Evolutionary conservation across 2,888 invertebrate species (phyloP).

Genomic region (Nebria brevicollis): DNA sequence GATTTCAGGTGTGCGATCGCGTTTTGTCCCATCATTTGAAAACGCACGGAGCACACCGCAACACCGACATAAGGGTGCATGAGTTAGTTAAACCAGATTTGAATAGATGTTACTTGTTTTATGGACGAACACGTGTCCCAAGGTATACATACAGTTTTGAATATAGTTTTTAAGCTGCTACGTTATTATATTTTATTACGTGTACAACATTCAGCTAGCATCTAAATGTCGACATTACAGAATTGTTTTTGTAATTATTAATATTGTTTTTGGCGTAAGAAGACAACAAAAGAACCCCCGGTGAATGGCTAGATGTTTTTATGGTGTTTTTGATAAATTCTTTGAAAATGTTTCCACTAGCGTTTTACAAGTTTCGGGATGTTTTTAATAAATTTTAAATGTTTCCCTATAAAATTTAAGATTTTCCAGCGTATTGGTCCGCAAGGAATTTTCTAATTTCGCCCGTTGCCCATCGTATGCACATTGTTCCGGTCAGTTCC

Average conservation of each 20-base stretch:
- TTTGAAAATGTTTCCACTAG: neutral
- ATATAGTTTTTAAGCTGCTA: neutral
- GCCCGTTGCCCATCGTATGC: slow-evolving; percentile 12
- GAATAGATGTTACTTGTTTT: slow-evolving; percentile 55
- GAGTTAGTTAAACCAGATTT: slow-evolving; percentile 35
- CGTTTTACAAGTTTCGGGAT: neutral
- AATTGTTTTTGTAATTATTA: neutral
- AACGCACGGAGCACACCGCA: slow-evolving; percentile 27
- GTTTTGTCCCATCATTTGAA: slow-evolving; percentile 2
- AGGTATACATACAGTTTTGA: slow-evolving; percentile 51
- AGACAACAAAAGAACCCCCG: too few species aligned
- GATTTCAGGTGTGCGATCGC: slow-evolving; percentile 49
- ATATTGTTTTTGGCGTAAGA: neutral
- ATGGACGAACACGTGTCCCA: slow-evolving; percentile 57
- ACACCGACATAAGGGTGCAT: slow-evolving; percentile 29
- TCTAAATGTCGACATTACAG: neutral
- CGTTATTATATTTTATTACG: slow-evolving; percentile 20
- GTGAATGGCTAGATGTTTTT: too few species aligned
- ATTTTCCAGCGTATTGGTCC: slow-evolving; percentile 34
- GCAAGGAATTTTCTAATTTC: slow-evolving; percentile 46
- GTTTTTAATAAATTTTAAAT: slow-evolving; percentile 45
- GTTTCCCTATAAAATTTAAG: slow-evolving; percentile 44
- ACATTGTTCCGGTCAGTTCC: slow-evolving; percentile 43
- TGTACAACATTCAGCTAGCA: neutral
- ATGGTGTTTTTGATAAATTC: too few species aligned